Evolutionary conservation across 2,888 invertebrate species (phyloP).

Genomic region (Heliconius hortense): DNA sequence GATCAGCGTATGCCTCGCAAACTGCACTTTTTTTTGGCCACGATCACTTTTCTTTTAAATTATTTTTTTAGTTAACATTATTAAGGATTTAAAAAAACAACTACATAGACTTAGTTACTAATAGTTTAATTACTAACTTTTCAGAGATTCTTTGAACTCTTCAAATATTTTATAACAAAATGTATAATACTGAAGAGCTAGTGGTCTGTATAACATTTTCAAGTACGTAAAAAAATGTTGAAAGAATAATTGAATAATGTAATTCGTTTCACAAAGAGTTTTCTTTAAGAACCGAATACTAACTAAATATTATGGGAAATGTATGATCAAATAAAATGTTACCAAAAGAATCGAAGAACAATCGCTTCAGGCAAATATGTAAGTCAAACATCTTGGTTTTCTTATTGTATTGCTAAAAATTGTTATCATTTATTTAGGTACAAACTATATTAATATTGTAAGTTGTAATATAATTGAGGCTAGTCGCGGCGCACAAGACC

Average conservation of each 20-base stretch:
- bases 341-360: not conserved
- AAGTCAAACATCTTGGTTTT: too few relatives aligned
- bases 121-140: not conserved
- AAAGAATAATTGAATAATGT: not conserved
- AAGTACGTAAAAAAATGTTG: too few relatives aligned
- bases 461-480: too few relatives aligned
- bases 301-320: not conserved
- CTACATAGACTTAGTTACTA: not conserved
- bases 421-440: too few relatives aligned
- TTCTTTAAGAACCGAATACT: not conserved
- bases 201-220: too few relatives aligned
- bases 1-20: too few relatives aligned
- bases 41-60: not conserved
- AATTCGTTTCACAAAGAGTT: not conserved
- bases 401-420: not conserved
- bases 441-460: too few relatives aligned
- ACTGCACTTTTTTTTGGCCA: not conserved
- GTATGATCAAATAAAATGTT: not conserved
- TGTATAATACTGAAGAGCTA: not conserved
- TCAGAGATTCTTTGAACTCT: not conserved
- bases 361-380: not conserved
- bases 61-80: not conserved
- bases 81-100: not conserved
- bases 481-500: too few relatives aligned
- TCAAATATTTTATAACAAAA: not conserved